A percentile compares a stretch with the other conserved stretches of the same genome.
phyloP scores from a whole-genome alignment of 2,797 vertebrate genomes.

The Nothura maculosa region DNA sequence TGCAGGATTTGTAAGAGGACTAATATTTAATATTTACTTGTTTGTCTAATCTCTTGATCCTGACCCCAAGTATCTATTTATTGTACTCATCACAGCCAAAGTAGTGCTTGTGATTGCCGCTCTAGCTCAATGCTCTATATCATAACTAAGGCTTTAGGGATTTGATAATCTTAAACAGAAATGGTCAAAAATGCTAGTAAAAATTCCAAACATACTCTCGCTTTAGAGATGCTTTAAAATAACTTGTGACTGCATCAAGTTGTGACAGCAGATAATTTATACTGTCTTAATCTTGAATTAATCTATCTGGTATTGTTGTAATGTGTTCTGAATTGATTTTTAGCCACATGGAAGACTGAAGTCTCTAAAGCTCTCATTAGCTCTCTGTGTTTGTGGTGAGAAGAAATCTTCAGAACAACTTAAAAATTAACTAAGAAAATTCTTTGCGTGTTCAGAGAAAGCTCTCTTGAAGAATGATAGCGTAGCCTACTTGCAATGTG shows the following conservation, averaged over 20 bases:
- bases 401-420: not conserved
- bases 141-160: not conserved
- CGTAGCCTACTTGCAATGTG: not conserved
- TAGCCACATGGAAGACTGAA: not conserved
- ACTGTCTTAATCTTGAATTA: too few relatives aligned
- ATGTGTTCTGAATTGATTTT: not conserved
- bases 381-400: not conserved
- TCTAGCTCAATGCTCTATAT: not conserved
- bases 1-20: not conserved
- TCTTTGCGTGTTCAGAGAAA: not conserved
- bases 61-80: not conserved
- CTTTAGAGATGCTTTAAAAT: not conserved
- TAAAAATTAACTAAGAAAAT: not conserved
- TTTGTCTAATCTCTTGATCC: fast-evolving
- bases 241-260: not conserved
- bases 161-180: not conserved
- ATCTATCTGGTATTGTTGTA: not conserved
- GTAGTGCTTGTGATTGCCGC: not conserved
- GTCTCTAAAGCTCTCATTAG: not conserved
- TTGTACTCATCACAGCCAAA: not conserved
- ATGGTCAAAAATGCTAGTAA: not conserved
- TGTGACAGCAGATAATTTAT: not conserved
- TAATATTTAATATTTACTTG: not conserved
- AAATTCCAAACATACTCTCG: not conserved
- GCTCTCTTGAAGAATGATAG: not conserved